Conservation (phyloP, 2,888 invertebrate species). For the Copidosoma aretas region DNA sequence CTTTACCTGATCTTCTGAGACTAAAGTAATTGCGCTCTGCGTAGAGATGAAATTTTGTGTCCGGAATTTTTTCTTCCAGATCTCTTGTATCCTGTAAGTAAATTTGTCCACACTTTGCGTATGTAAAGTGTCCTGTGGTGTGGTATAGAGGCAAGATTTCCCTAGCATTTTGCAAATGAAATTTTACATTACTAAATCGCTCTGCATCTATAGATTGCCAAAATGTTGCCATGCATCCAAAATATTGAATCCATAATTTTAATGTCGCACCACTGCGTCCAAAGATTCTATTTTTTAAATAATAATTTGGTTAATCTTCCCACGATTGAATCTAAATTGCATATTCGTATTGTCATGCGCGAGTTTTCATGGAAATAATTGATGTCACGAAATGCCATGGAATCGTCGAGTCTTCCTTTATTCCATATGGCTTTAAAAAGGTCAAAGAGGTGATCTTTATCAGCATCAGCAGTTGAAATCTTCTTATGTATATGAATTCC, state of each 20-base stretch:
- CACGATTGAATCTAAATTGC: not conserved
- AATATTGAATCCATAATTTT: not conserved
- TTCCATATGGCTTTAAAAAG: too few relatives aligned
- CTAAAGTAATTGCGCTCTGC: too few relatives aligned
- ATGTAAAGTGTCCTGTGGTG: not conserved
- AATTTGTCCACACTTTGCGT: too few relatives aligned
- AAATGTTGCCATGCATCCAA: not conserved
- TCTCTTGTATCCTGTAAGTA: too few relatives aligned
- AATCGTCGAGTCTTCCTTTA: too few relatives aligned
- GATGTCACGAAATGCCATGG: too few relatives aligned
- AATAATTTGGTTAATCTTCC: not conserved
- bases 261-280: not conserved
- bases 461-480: not conserved
- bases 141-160: not conserved
- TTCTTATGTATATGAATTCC: conserved; percentile 22
- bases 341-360: not conserved
- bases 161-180: not conserved
- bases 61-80: too few relatives aligned
- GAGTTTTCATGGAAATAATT: not conserved
- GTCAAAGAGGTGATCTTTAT: not conserved
- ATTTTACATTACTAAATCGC: not conserved
- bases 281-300: not conserved
- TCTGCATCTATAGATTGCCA: not conserved
- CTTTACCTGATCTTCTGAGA: too few relatives aligned
- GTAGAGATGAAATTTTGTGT: too few relatives aligned